Conservation (phyloP, 2,113 vertebrate genomes). For the Ahaetulla prasina region DNA sequence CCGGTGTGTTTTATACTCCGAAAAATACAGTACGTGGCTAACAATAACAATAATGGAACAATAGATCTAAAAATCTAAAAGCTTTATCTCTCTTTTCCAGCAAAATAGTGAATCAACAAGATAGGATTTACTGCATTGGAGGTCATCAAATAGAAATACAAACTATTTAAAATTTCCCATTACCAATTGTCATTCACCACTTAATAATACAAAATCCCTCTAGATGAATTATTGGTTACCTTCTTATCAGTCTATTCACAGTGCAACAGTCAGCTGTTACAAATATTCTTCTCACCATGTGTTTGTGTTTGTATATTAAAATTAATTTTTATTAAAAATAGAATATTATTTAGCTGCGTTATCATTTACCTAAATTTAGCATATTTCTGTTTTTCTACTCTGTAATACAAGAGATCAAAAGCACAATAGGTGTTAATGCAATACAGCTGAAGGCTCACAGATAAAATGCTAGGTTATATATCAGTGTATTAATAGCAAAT, state of each 20-base stretch:
- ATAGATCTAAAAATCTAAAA: neutral
- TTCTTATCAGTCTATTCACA: neutral
- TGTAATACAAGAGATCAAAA: conserved; percentile 29
- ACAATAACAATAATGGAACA: neutral
- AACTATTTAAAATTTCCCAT: neutral
- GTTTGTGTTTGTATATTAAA: neutral
- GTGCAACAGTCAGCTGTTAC: neutral
- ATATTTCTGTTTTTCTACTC: neutral
- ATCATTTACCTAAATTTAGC: conserved; percentile 19
- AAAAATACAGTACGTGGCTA: no score
- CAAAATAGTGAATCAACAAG: neutral
- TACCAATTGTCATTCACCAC: neutral
- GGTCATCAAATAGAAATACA: neutral
- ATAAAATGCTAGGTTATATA: conserved; percentile 26
- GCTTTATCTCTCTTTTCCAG: neutral
- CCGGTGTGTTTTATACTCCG: no score
- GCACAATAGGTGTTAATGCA: conserved; percentile 20
- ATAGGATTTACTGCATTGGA: neutral
- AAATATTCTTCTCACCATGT: neutral
- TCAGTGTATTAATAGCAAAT: neutral
- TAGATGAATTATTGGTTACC: neutral
- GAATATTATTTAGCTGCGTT: neutral
- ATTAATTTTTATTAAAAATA: neutral
- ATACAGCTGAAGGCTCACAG: neutral
- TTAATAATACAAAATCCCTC: neutral